phyloP scores from a whole-genome alignment of 2,888 invertebrate species.

The Cheilosia variabilis region DNA sequence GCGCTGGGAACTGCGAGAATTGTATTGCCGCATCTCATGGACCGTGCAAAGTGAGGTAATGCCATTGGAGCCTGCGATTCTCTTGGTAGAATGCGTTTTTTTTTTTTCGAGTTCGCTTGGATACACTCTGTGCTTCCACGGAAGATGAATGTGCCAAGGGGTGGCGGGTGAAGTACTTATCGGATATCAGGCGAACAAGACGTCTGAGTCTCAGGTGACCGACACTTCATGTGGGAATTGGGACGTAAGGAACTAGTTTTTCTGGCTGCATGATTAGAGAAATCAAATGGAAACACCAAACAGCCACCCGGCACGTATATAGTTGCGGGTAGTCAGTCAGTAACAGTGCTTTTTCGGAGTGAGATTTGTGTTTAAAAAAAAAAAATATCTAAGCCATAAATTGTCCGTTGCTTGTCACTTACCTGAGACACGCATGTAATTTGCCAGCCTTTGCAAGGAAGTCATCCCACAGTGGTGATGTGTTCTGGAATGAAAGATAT shows the following conservation, averaged over 20 bases:
- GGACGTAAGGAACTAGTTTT: conserved; percentile 71
- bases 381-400: conserved; percentile 54
- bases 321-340: too few relatives aligned
- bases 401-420: conserved; percentile 84
- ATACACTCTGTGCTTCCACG: conserved; percentile 13
- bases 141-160: conserved; percentile 54
- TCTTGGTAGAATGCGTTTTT: conserved; percentile 29
- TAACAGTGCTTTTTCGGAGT: conserved; percentile 30
- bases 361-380: conserved; percentile 47
- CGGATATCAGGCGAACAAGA: conserved; percentile 68
- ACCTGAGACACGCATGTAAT: conserved; percentile 96
- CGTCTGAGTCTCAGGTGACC: conserved; percentile 68
- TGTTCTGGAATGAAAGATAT: conserved; percentile 89
- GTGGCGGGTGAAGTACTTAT: conserved; percentile 48
- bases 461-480: conserved; percentile 97
- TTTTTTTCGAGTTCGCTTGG: conserved; percentile 23
- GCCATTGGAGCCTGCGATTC: conserved; percentile 15
- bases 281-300: conserved; percentile 23
- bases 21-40: conserved; percentile 10
- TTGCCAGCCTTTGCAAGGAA: conserved; percentile 96
- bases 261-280: conserved; percentile 34
- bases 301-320: conserved; percentile 4
- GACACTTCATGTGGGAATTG: conserved; percentile 74
- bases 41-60: conserved; percentile 36
- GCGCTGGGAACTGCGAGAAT: conserved; percentile 24